phyloP scores from a whole-genome alignment of 2,797 vertebrate genomes.

The Momotus momota region DNA sequence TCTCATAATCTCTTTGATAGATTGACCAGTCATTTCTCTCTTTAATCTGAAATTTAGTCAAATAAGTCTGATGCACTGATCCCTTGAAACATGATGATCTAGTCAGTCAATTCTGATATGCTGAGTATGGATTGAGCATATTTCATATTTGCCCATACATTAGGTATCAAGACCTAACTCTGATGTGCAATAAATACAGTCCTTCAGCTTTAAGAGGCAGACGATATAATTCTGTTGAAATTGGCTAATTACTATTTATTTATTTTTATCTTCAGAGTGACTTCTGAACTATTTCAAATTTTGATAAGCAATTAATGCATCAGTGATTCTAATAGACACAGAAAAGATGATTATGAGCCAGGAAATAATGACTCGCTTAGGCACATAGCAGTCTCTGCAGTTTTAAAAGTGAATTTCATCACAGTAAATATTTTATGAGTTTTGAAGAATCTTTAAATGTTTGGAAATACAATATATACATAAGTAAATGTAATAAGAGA shows the following conservation, averaged over 20 bases:
- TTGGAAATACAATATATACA: not conserved
- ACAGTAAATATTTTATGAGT: not conserved
- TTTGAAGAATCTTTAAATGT: not conserved
- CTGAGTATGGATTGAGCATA: not conserved
- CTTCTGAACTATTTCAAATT: conserved; percentile 71
- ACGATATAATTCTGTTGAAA: conserved; percentile 57
- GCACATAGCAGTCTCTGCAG: not conserved
- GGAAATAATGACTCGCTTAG: conserved; percentile 50
- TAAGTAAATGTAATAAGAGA: not conserved
- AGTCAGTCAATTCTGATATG: not conserved
- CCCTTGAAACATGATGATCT: not conserved
- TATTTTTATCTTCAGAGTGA: conserved; percentile 64
- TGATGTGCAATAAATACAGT: conserved; percentile 2
- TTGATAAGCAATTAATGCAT: conserved; percentile 74
- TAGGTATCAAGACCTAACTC: conserved; percentile 5
- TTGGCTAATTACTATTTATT: conserved; percentile 74
- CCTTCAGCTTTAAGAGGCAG: conserved; percentile 30
- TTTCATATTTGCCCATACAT: not conserved
- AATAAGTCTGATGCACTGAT: not conserved
- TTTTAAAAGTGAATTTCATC: conserved; percentile 33
- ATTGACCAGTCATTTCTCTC: not conserved
- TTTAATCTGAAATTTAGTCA: not conserved
- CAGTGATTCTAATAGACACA: conserved; percentile 62
- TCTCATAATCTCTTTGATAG: not conserved
- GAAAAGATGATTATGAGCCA: conserved; percentile 47